A percentile compares a stretch with the other conserved stretches of the same genome.
phyloP scores from a whole-genome alignment of 2,888 invertebrate species.

The Pherbina coryleti region DNA sequence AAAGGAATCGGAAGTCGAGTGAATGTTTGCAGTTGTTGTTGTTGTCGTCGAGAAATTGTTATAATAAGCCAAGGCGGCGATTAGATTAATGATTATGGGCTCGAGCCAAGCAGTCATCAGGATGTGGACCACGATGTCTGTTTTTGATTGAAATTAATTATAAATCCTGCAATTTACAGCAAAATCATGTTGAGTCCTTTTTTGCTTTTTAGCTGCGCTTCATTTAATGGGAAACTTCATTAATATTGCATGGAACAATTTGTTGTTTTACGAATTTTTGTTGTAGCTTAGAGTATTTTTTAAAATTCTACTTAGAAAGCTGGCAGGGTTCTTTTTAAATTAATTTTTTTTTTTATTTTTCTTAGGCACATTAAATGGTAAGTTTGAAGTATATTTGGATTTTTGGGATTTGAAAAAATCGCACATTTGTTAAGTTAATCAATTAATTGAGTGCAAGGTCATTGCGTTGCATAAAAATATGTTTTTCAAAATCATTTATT shows the following conservation, averaged over 20 bases:
- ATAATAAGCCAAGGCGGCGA: constrained; percentile 69
- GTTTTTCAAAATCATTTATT: too few species aligned
- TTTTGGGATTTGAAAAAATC: too few species aligned
- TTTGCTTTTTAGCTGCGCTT: not conserved
- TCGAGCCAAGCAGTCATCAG: not conserved
- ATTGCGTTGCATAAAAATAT: too few species aligned
- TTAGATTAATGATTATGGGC: constrained; percentile 70
- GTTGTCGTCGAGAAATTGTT: constrained; percentile 57
- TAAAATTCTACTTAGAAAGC: not conserved
- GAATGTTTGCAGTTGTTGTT: not conserved
- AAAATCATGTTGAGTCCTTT: not conserved
- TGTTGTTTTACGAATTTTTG: not conserved
- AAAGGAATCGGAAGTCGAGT: constrained; percentile 7
- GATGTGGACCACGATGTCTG: constrained; percentile 58
- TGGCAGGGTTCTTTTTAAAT: not conserved
- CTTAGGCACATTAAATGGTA: constrained; percentile 1
- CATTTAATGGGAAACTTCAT: constrained; percentile 11
- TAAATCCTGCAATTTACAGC: constrained; percentile 65
- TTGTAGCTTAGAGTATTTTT: not conserved
- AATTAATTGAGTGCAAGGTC: too few species aligned
- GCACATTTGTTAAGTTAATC: too few species aligned
- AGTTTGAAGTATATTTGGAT: too few species aligned
- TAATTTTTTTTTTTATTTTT: not conserved
- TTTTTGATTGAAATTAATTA: constrained; percentile 68
- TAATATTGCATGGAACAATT: not conserved